Evolutionary conservation across 2,797 vertebrate genomes (phyloP).

Genomic region (Myioborus miniatus): DNA sequence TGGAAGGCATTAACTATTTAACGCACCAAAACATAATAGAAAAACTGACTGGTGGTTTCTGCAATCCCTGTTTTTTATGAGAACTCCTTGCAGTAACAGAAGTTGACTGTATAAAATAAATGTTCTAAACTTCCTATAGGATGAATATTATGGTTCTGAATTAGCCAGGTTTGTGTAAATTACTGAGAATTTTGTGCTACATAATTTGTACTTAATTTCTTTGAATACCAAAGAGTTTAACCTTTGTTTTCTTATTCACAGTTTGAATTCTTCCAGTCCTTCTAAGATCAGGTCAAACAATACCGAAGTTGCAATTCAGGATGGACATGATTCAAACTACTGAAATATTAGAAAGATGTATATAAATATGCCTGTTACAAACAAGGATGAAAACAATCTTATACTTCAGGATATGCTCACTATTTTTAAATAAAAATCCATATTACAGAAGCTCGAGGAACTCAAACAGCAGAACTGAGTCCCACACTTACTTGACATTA

Average conservation of each 20-base stretch:
- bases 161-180: neutral
- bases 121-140: neutral
- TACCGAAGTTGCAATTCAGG: neutral
- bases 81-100: neutral
- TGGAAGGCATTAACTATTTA: conserved; percentile 47
- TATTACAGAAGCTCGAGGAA: neutral
- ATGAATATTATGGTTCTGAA: neutral
- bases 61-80: neutral
- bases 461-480: neutral
- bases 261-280: neutral
- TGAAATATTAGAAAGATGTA: neutral
- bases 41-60: neutral
- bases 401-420: neutral
- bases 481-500: neutral
- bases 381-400: neutral
- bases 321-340: neutral
- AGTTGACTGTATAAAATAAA: neutral
- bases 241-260: neutral
- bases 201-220: neutral
- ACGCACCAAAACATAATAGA: neutral
- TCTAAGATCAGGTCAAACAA: neutral
- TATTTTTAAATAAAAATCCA: neutral
- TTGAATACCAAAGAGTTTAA: neutral
- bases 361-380: neutral
- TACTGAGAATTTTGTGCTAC: neutral